Evolutionary conservation across 2,888 invertebrate species (phyloP).

Genomic region (Odontomyia ornata): DNA sequence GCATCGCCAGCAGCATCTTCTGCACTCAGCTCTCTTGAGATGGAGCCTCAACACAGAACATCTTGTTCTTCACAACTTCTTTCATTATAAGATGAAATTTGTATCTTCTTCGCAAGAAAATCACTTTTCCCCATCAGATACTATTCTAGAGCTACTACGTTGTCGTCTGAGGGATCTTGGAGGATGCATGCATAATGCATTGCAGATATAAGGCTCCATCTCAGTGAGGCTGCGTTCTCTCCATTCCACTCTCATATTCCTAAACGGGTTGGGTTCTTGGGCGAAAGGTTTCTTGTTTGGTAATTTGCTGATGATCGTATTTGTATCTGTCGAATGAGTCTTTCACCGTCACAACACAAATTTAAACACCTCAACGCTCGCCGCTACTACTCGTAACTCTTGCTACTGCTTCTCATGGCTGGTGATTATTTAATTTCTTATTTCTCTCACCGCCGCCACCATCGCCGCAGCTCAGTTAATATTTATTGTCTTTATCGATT

Average conservation of each 20-base stretch:
- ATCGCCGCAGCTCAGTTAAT: neutral
- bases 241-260: neutral
- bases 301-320: neutral
- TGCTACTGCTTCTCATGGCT: neutral
- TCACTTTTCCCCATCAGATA: neutral
- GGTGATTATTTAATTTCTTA: too few relatives aligned
- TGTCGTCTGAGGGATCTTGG: too few relatives aligned
- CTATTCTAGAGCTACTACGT: too few relatives aligned
- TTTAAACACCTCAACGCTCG: too few relatives aligned
- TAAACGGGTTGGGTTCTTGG: neutral
- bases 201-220: too few relatives aligned
- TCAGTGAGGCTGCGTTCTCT: neutral
- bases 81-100: neutral
- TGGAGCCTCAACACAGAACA: neutral
- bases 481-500: conserved; percentile 34
- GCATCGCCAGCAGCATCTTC: neutral
- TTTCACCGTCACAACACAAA: too few relatives aligned
- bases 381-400: neutral
- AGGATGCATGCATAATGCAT: too few relatives aligned
- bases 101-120: neutral
- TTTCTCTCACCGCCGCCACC: too few relatives aligned
- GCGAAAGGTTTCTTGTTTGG: neutral
- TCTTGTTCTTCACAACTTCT: neutral
- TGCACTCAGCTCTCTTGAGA: neutral
- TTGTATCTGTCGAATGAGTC: neutral